A percentile compares a stretch with the other conserved stretches of the same genome.
These are phyloP conservation scores for Aphis gossypii DNA, from an alignment of 1,140 invertebrate genomes.

Conservation along the genomic window DNA sequence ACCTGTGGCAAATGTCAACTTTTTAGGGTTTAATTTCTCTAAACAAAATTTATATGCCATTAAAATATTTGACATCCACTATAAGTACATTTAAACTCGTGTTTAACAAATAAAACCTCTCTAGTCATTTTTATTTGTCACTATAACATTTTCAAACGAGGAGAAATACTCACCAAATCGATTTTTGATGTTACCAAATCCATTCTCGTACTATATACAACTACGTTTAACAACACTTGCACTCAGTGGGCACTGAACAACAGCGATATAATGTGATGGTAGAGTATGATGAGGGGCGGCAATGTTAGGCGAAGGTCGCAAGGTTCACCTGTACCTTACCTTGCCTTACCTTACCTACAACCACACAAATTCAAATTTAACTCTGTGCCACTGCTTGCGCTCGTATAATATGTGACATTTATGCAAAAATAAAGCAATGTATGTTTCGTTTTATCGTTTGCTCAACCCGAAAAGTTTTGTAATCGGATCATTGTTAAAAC, in stretches of 20 bases:
- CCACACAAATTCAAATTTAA: not conserved
- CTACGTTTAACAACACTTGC: not conserved
- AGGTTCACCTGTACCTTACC: not conserved
- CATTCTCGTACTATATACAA: not conserved
- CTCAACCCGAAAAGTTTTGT: constrained; percentile 46
- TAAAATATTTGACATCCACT: not conserved
- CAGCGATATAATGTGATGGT: not conserved
- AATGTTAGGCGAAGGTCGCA: not conserved
- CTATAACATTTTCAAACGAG: not conserved
- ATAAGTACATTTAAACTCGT: not conserved
- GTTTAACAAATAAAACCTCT: not conserved
- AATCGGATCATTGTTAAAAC: constrained; percentile 56
- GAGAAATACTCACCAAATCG: not conserved
- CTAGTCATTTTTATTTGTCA: not conserved
- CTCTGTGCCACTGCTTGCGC: constrained; percentile 17
- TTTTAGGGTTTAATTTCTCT: not conserved
- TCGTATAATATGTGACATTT: constrained; percentile 27
- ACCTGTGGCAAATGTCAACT: not conserved
- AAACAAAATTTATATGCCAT: not conserved
- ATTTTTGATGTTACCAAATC: not conserved
- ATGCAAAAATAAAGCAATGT: constrained; percentile 25
- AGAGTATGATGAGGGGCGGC: not conserved
- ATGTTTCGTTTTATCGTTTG: constrained; percentile 34
- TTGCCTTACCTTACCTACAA: not conserved
- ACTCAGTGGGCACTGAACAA: not conserved